These are phyloP conservation scores for Cenopis cana DNA, from an alignment of 2,888 invertebrate species.

Conservation along the genomic window DNA sequence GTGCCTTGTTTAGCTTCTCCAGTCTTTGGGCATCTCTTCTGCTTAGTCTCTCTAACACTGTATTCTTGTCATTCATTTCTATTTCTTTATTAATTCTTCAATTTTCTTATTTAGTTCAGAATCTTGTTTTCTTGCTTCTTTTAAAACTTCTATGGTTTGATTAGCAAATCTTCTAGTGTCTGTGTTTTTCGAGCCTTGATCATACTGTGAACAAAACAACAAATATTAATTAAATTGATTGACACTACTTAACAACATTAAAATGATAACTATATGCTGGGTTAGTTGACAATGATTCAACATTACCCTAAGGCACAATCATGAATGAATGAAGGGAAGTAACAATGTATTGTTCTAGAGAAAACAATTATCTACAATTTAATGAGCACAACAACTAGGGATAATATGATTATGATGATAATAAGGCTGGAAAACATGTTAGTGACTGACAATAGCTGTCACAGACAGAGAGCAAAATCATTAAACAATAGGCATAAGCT, in stretches of 20 bases:
- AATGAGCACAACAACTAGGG: not conserved
- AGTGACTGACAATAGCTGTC: not conserved
- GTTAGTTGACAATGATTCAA: constrained; percentile 4
- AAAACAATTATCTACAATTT: constrained; percentile 1
- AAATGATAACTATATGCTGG: not conserved
- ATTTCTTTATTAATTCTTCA: constrained; percentile 75
- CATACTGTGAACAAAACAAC: constrained; percentile 66
- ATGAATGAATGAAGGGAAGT: not conserved
- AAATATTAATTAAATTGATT: not conserved
- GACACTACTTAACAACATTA: not conserved
- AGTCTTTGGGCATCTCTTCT: constrained; percentile 87
- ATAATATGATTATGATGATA: not conserved
- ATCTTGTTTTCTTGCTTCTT: constrained; percentile 76
- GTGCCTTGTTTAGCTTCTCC: constrained; percentile 87
- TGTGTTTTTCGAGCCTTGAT: constrained; percentile 66
- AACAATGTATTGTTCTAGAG: not conserved
- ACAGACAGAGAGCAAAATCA: not conserved
- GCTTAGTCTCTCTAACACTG: constrained; percentile 77
- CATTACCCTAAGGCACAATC: constrained; percentile 4
- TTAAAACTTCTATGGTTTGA: constrained; percentile 70
- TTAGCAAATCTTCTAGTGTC: constrained; percentile 65
- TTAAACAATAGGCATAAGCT: not conserved
- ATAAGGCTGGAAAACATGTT: constrained; percentile 2
- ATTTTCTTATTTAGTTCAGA: constrained; percentile 77
- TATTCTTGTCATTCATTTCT: constrained; percentile 79